Conservation (phyloP, 2,797 vertebrate species). For the Enteromius argenteus region DNA sequence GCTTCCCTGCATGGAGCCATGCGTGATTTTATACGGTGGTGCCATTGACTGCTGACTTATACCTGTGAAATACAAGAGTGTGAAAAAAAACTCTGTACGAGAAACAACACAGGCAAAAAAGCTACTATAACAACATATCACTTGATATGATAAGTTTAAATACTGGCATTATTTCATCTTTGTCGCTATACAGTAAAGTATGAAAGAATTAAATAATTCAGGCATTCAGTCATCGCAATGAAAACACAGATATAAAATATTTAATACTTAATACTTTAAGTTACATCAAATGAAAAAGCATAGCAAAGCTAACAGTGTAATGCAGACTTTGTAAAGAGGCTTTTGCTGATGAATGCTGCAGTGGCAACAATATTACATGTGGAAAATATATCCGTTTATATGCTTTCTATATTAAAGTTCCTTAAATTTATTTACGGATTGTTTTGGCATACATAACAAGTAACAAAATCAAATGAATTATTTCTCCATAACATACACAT, state of each 20-base stretch:
- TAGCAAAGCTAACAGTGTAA: neutral
- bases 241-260: neutral
- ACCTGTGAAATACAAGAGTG: slow-evolving; percentile 74
- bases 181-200: neutral
- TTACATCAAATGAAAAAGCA: neutral
- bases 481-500: neutral
- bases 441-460: neutral
- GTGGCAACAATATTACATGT: neutral
- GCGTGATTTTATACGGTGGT: slow-evolving; percentile 92
- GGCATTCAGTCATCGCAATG: neutral
- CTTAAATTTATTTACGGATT: neutral
- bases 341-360: too few relatives aligned
- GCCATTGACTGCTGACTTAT: slow-evolving; percentile 90
- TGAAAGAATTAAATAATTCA: neutral
- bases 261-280: neutral
- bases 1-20: slow-evolving; percentile 97
- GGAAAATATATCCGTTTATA: neutral
- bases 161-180: neutral
- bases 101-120: slow-evolving; percentile 1
- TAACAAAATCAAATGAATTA: neutral
- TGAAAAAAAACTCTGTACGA: neutral
- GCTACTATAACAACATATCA: neutral
- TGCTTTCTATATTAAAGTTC: neutral
- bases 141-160: neutral
- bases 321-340: neutral